phyloP scores from a whole-genome alignment of 2,888 invertebrate genomes.

The Heliconius ethilla region DNA sequence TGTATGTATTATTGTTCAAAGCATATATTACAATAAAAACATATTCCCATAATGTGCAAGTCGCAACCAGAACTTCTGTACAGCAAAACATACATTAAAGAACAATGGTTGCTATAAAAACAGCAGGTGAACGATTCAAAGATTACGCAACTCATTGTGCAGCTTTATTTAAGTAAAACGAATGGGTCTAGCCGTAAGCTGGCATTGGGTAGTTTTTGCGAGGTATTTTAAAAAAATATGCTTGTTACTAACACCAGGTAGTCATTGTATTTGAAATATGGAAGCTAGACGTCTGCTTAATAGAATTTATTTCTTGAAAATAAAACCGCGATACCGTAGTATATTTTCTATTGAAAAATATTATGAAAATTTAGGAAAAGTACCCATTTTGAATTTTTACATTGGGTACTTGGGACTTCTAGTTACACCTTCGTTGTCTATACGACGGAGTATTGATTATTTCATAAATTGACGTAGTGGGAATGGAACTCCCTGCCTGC shows the following conservation, averaged over 20 bases:
- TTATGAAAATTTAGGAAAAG: too few relatives aligned
- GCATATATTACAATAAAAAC: constrained; percentile 24
- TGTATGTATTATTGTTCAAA: not conserved
- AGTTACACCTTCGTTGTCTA: too few relatives aligned
- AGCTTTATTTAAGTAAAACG: constrained; percentile 39
- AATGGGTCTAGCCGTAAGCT: constrained; percentile 18
- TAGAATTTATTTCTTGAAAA: not conserved
- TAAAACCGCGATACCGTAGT: not conserved
- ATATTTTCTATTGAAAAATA: not conserved
- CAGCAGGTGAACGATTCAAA: constrained; percentile 43
- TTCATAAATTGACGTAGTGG: not conserved
- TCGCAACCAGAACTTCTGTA: constrained; percentile 41
- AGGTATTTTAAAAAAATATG: not conserved
- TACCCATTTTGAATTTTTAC: not conserved
- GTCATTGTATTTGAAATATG: constrained; percentile 1
- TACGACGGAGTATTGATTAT: not conserved
- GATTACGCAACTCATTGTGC: constrained; percentile 41
- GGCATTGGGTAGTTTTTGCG: not conserved
- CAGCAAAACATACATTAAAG: constrained; percentile 44
- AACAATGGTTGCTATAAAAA: constrained; percentile 49
- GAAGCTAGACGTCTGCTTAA: not conserved
- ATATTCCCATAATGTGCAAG: constrained; percentile 40
- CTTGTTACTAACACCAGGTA: not conserved
- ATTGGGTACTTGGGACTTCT: not conserved
- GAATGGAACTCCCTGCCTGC: too few relatives aligned